Evolutionary conservation across 2,113 vertebrate species (phyloP).

Genomic region (Turnix velox): DNA sequence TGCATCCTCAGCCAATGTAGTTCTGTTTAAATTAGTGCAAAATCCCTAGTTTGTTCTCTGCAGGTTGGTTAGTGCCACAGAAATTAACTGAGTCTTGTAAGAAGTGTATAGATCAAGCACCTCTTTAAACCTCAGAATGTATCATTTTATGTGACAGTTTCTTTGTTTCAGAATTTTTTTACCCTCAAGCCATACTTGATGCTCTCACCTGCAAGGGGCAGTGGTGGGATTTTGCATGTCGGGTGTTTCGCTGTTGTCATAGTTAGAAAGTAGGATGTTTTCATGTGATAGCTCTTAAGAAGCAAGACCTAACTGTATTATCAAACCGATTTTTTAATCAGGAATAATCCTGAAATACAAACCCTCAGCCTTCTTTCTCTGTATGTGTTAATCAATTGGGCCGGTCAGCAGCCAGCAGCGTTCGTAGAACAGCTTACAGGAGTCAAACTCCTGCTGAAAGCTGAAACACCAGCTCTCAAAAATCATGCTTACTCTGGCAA

Average conservation of each 20-base stretch:
- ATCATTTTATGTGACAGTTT: not conserved
- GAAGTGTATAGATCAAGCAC: not conserved
- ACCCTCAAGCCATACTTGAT: fast-evolving
- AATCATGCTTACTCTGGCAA: not conserved
- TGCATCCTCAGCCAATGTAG: not conserved
- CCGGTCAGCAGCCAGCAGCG: not conserved
- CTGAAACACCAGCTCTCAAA: not conserved
- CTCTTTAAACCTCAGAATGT: not conserved
- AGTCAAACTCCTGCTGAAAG: not conserved
- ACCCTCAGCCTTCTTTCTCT: not conserved
- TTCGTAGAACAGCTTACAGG: not conserved
- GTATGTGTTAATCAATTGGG: fast-evolving
- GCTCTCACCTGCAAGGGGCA: not conserved
- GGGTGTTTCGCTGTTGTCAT: not conserved
- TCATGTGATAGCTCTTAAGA: not conserved
- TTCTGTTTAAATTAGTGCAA: not conserved
- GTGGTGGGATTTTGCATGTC: not conserved
- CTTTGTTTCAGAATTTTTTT: not conserved
- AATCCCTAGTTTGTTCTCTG: not conserved
- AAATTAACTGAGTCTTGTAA: fast-evolving
- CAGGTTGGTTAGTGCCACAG: not conserved
- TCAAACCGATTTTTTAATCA: not conserved
- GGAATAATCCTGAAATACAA: not conserved
- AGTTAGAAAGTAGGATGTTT: not conserved
- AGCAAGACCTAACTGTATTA: not conserved